A percentile compares a stretch with the other conserved stretches of the same genome.
These are phyloP conservation scores for Eilema griseolum DNA, from an alignment of 2,888 invertebrate genomes.

Conservation along the genomic window DNA sequence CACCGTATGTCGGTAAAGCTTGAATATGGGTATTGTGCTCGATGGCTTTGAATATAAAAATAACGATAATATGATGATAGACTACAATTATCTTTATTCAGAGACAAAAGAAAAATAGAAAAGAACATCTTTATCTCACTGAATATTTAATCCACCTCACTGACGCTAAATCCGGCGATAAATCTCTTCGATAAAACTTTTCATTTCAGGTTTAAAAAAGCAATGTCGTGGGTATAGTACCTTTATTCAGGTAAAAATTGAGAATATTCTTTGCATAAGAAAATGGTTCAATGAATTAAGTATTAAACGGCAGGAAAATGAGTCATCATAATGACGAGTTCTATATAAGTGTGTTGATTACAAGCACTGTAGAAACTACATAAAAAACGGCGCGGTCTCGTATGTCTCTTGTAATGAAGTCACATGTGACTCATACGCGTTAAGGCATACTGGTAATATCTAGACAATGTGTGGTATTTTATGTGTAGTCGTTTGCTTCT, in stretches of 20 bases:
- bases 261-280: constrained; percentile 12
- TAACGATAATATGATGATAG: constrained; percentile 23
- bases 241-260: constrained; percentile 4
- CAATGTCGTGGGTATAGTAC: constrained; percentile 7
- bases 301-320: constrained; percentile 29
- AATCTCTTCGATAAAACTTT: constrained; percentile 27
- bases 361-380: constrained; percentile 19
- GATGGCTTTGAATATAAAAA: constrained; percentile 19
- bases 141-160: constrained; percentile 39
- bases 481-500: constrained; percentile 14
- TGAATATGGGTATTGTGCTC: constrained; percentile 30
- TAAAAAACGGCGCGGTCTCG: constrained; percentile 21
- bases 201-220: constrained; percentile 29
- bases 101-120: constrained; percentile 19
- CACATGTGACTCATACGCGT: constrained; percentile 42
- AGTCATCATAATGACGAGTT: constrained; percentile 39
- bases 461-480: constrained; percentile 19
- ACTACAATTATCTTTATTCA: constrained; percentile 8
- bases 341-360: constrained; percentile 33
- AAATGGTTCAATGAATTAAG: constrained; percentile 30
- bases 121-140: constrained; percentile 35
- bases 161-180: constrained; percentile 41
- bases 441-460: constrained; percentile 24
- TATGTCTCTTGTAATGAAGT: constrained; percentile 40
- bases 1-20: constrained; percentile 43